Evolutionary conservation across 2,888 invertebrate species (phyloP).

Genomic region (Aelia acuminata): DNA sequence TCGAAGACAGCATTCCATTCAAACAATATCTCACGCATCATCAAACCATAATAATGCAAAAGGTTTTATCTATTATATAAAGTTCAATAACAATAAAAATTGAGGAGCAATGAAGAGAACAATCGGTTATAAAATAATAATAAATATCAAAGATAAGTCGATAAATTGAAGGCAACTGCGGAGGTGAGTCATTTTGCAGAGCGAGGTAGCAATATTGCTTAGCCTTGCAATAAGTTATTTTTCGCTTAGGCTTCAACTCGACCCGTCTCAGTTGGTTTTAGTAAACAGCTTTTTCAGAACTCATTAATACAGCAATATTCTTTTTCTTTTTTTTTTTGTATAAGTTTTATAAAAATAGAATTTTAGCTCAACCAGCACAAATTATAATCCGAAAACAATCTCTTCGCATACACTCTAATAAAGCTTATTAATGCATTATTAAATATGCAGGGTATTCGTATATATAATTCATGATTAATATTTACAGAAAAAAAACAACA

Average conservation of each 20-base stretch:
- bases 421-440: too few species aligned
- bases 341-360: too few species aligned
- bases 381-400: too few species aligned
- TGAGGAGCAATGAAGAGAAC: background rate
- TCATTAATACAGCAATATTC: background rate
- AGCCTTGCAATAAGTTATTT: background rate
- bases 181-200: background rate
- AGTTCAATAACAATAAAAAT: background rate
- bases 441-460: too few species aligned
- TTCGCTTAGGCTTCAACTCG: background rate
- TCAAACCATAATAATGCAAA: background rate
- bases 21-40: background rate
- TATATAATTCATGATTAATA: too few species aligned
- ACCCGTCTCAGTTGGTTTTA: background rate
- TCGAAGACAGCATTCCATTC: background rate
- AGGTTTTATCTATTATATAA: background rate
- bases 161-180: background rate
- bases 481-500: too few species aligned
- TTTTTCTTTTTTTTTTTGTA: too few species aligned
- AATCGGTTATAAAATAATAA: constrained; percentile 19
- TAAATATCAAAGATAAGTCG: background rate
- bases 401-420: too few species aligned
- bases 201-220: background rate
- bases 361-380: too few species aligned
- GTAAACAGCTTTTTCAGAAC: background rate